Percentiles rank a stretch among this genome's conserved stretches.
Evolutionary conservation across 1,140 invertebrate species (phyloP).

Genomic region (Thaumatotibia leucotreta): DNA sequence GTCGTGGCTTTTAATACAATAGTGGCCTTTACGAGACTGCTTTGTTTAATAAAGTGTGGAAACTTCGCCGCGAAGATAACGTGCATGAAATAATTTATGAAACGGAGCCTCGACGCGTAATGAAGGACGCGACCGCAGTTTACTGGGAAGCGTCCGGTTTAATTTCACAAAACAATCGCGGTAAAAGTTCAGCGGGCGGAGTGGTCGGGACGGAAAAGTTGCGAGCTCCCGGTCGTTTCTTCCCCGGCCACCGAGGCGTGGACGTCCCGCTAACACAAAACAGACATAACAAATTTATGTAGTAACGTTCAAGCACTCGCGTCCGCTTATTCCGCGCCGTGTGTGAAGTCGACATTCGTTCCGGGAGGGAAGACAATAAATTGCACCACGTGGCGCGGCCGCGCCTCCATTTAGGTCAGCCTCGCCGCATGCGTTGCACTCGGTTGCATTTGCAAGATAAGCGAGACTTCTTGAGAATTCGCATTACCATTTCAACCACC

Average conservation of each 20-base stretch:
- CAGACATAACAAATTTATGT: background rate
- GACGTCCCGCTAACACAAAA: background rate
- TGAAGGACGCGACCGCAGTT: slow-evolving; percentile 56
- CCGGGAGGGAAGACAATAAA: slow-evolving; percentile 50
- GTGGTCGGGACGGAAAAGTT: slow-evolving; percentile 21
- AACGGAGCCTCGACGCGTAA: slow-evolving; percentile 53
- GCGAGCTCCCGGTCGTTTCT: background rate
- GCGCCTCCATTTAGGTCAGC: slow-evolving; percentile 55
- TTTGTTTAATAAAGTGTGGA: slow-evolving; percentile 67
- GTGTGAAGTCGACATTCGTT: slow-evolving; percentile 27
- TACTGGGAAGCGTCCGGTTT: slow-evolving; percentile 36
- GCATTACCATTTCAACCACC: background rate
- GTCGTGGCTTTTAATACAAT: slow-evolving; percentile 61
- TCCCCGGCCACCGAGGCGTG: background rate
- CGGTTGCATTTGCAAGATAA: slow-evolving; percentile 1
- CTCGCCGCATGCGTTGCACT: background rate
- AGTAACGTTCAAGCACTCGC: background rate
- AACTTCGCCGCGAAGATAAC: slow-evolving; percentile 58
- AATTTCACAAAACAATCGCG: slow-evolving; percentile 48
- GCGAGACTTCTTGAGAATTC: background rate
- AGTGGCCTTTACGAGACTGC: slow-evolving; percentile 46
- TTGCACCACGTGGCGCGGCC: slow-evolving; percentile 43
- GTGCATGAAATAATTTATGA: slow-evolving; percentile 70
- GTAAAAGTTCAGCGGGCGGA: slow-evolving; percentile 44
- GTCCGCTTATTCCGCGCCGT: slow-evolving; percentile 30